phyloP scores from a whole-genome alignment of 2,113 vertebrate genomes.

The Dipodomys merriami region DNA sequence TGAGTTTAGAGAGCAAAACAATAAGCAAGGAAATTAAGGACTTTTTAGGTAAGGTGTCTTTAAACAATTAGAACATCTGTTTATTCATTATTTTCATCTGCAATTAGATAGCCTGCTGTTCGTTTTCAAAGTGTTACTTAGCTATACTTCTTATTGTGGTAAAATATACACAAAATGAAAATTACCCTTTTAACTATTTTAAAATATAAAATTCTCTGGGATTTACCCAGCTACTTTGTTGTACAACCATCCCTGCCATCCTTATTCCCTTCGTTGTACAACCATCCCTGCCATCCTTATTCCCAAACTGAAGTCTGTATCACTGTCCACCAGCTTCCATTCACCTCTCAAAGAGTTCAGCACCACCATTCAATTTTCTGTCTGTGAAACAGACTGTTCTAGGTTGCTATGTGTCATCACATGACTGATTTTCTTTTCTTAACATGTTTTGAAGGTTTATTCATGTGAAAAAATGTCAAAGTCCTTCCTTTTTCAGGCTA shows the following conservation, averaged over 20 bases:
- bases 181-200: not conserved
- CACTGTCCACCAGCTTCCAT: not conserved
- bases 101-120: conserved; percentile 17
- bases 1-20: not conserved
- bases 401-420: conserved; percentile 14
- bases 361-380: conserved; percentile 27
- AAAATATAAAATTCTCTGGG: conserved; percentile 13
- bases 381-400: conserved; percentile 16
- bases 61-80: not conserved
- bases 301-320: conserved; percentile 3
- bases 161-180: conserved; percentile 34
- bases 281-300: not conserved
- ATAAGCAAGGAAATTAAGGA: conserved; percentile 37
- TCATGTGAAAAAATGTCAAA: not conserved
- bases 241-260: no score
- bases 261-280: not conserved
- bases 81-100: not conserved
- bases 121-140: conserved; percentile 28
- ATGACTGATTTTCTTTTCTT: conserved; percentile 39
- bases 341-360: not conserved
- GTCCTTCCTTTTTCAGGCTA: conserved; percentile 16
- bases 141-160: not conserved
- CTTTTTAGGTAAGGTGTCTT: not conserved
- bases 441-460: conserved; percentile 33
- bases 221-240: no score